Percentiles rank a stretch among this genome's conserved stretches.
Evolutionary conservation across 2,113 vertebrate species (phyloP).

Genomic region (Callocephalon fimbriatum): DNA sequence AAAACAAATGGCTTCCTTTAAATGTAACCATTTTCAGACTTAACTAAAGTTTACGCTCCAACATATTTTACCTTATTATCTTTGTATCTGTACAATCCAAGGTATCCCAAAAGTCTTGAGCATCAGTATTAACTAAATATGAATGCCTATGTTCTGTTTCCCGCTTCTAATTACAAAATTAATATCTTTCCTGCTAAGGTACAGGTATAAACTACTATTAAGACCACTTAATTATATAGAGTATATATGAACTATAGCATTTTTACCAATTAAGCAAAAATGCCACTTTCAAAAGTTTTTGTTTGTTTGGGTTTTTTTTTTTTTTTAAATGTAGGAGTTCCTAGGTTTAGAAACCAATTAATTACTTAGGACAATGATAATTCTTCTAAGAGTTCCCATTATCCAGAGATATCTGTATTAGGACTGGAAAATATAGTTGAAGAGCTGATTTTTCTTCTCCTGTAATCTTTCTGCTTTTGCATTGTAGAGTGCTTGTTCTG

Average conservation of each 20-base stretch:
- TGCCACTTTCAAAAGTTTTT: not conserved
- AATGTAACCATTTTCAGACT: not conserved
- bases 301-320: not conserved
- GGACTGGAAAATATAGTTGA: not conserved
- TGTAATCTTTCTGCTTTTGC: constrained; percentile 6
- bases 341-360: not conserved
- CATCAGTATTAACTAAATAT: not conserved
- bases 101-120: not conserved
- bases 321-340: not conserved
- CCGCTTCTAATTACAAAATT: not conserved
- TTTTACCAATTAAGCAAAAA: not conserved
- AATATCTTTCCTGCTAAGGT: not conserved
- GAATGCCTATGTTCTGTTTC: not conserved
- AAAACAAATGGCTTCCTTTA: not conserved
- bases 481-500: constrained; percentile 73
- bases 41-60: not conserved
- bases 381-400: not conserved
- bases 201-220: not conserved
- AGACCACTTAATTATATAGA: not conserved
- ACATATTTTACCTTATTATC: not conserved
- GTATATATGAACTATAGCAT: not conserved
- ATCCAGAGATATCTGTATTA: not conserved
- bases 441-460: not conserved
- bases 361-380: not conserved
- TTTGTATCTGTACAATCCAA: not conserved